Evolutionary conservation across 2,888 invertebrate species (phyloP), one percentile per base, ranked within the genome.

Genomic region (Yponomeuta evonymella): DNA sequence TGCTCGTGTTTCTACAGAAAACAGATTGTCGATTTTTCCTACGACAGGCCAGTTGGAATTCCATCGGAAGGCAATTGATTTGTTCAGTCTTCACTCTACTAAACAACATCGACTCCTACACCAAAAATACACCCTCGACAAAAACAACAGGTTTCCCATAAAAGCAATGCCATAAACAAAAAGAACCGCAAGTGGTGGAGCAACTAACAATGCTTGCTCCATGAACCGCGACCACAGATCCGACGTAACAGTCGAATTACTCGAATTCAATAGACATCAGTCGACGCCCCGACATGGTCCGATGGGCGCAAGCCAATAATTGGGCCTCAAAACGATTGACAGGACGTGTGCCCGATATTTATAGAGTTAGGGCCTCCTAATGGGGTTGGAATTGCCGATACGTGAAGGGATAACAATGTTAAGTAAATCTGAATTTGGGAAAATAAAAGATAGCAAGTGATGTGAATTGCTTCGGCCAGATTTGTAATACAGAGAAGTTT

Each of bases 161-260:
- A n/a, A 63, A 63, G 63, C 29, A 63, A 29, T 23, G 5, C 33
- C 30, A 65, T 33, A 33, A 65, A 65, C 12, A 29, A 65, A 65
- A 65, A 29, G 29, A 29, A 12, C 65, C 64, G 8, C 64, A 64
- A 29, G 64, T 64, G 29, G 64, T 30, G 29, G 9, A 58, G 51
- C 15, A 58, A 58, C 51, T 58, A 58, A 67, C 67, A 67, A 67
- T 43, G 67, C 33, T n/a, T 29, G 36, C 36, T 78, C 79, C 80
- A 80, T 87, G 84, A 85, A 83, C 84, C 83, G 83, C 76, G 79
- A 82, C 83, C 77, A 73, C 75, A 72, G 67, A 29, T 67, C 67
- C 67, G 67, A 67, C 43, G 29, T 33, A 33, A 12, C 30, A 33
- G 65, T 65, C 65, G 65, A 10, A 64, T 64, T 64, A 51, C 51